A percentile compares a stretch with the other conserved stretches of the same genome.
Conservation (phyloP, 2,113 vertebrate genomes). For the Cinclus cinclus region DNA sequence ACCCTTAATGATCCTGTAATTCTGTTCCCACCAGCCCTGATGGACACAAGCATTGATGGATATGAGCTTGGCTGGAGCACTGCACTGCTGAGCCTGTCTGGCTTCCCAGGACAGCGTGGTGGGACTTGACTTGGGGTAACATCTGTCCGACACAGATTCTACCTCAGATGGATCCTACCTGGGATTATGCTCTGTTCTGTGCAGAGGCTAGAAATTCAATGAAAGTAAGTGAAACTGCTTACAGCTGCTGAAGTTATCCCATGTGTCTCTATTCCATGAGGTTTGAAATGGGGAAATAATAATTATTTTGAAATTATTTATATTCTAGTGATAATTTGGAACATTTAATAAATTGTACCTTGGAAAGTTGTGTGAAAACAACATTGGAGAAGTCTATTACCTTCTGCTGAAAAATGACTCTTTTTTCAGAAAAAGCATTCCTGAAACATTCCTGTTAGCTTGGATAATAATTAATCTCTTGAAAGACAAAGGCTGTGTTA, state of each 20-base stretch:
- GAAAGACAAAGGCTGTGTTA: not conserved
- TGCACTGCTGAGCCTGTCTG: not conserved
- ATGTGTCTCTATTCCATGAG: not conserved
- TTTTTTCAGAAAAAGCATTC: not conserved
- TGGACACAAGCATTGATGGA: not conserved
- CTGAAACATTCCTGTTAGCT: not conserved
- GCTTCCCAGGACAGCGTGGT: rapidly evolving
- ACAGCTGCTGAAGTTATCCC: not conserved
- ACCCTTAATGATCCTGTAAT: not conserved
- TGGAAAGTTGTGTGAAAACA: not conserved
- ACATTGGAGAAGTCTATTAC: not conserved
- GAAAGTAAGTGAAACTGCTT: not conserved
- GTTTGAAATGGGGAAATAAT: not conserved
- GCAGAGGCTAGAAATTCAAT: not conserved
- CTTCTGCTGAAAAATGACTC: not conserved
- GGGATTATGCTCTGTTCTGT: not conserved
- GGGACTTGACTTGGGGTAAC: not conserved
- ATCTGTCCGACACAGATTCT: not conserved
- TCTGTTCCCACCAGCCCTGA: not conserved
- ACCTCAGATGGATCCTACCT: not conserved
- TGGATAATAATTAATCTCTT: not conserved
- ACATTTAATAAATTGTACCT: not conserved
- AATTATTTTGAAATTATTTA: not conserved
- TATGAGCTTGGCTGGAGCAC: not conserved
- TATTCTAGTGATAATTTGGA: not conserved